Evolutionary conservation across 2,113 vertebrate genomes (phyloP), one percentile per base, ranked within the genome.

Genomic region (Peromyscus polionotus): DNA sequence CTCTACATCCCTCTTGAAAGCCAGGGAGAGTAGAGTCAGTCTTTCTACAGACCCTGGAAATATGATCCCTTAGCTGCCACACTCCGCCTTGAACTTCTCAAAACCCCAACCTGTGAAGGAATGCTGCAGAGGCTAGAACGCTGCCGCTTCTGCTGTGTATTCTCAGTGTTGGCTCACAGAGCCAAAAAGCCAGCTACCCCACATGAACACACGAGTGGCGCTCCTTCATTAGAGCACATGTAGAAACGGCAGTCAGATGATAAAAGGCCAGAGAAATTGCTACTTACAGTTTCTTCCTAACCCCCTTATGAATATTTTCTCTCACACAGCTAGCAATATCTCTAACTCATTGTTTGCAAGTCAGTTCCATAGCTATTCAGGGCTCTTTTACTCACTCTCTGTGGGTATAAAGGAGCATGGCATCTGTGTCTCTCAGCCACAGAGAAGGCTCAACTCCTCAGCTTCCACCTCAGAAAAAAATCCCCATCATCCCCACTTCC

Each of bases 241-340:
- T 68, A 79, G 54, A 26, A 88, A 70, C 63, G 88, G 63, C 24
- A 70, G 31, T 63, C 67, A 73, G 42, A 79, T 90, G 12, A n/a
- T 24, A 85, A 96, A 96, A 65, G 51, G n/a, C 31, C 33, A 86
- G 90, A 81, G 68, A 90, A 93, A 90, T 80, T 70, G 8, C 57
- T 59, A 7, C 26, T 76, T 95, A 90, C 2, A 77, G 59, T 75
- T 94, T 75, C 73, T 97, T 88, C 14, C 48, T 91, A 87, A 87
- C 79, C 57, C 31, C 24, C 19, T 61, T 73, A 31, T 28, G n/a
- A 42, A 42, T 24, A 10, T 61, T 79, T 87, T 90, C 67, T 96
- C 51, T 68, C 42, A 86, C 1, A 4, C 17, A 12, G 16, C 2
- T 3, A 76, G 59, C n/a, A 16, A 10, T 76, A 31, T 85, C 65